Evolutionary conservation across 2,113 vertebrate species (phyloP), one percentile per base, ranked within the genome.

Genomic region (Steatornis caripensis): DNA sequence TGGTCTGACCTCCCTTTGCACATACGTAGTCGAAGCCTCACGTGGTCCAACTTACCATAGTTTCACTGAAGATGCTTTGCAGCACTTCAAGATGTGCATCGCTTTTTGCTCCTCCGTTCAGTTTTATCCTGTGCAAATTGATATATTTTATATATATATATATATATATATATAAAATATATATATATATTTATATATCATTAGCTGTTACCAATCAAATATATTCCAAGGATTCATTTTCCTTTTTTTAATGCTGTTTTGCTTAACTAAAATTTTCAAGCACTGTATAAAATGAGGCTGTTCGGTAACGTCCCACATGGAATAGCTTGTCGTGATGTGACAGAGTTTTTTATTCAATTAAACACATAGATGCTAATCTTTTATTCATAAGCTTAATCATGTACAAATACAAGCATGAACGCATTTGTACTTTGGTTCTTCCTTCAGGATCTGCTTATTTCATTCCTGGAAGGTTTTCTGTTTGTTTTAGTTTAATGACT

Each of bases 341-440:
- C 84, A 84, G 61, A 53, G 68, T 87, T 91, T 93, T 93, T 97
- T 86, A 82, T 95, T 95, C 45, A 94, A 83, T 95, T 95, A 95
- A 95, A 89, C 43, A 77, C 82, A 58, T 74, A 79, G 68, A 71
- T 90, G 53, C 69, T 54, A 49, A 87, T 95, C 23, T 95, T 94
- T 95, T 95, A 95, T 97, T 93, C 34, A 92, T 92, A 61, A 91
- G 69, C 43, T 78, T 92, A 79, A 85, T 92, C 84, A 54, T 49
- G n/a, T 91, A 85, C 84, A 92, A 87, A 92, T 69, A 82, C 19
- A 94, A 88, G 65, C 77, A 84, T 53, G 58, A 65, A 89, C 5
- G 1, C 3, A 2, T 92, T 87, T 82, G 48, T 87, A 58, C 79
- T 76, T 75, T 81, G 29, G 12, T 60, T 92, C 57, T 90, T 95